A percentile compares a stretch with the other conserved stretches of the same genome.
Conservation (phyloP, 2,797 vertebrate genomes). For the Halcyon smyrnensis region DNA sequence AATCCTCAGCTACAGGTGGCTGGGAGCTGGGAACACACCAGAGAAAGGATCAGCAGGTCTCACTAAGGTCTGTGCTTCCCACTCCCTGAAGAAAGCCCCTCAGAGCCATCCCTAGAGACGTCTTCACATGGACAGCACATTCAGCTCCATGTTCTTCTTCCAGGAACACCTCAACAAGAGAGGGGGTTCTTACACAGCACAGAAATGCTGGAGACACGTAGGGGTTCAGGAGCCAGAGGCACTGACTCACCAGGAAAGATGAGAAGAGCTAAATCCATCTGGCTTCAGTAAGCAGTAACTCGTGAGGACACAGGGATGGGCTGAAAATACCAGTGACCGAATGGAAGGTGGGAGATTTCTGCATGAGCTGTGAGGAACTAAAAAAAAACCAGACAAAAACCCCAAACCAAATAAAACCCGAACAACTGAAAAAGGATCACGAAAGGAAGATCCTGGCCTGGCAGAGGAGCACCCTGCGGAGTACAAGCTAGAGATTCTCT, state of each 20-base stretch:
- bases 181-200: background rate
- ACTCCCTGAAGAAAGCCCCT: background rate
- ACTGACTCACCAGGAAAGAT: constrained; percentile 22
- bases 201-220: fast-evolving
- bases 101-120: background rate
- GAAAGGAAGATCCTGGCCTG: background rate
- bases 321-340: constrained; percentile 18
- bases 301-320: background rate
- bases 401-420: background rate
- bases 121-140: fast-evolving
- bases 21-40: background rate
- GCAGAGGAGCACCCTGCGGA: background rate
- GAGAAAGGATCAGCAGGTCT: background rate
- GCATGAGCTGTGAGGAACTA: background rate
- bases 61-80: background rate
- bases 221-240: background rate
- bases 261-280: constrained; percentile 49
- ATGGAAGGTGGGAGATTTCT: background rate
- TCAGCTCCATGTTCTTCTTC: background rate
- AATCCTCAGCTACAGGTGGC: background rate
- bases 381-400: background rate
- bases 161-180: background rate
- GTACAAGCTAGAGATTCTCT: background rate
- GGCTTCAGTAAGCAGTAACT: background rate
- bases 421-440: background rate